Evolutionary conservation across 2,797 vertebrate species (phyloP).

Genomic region (Clarias pachynema): DNA sequence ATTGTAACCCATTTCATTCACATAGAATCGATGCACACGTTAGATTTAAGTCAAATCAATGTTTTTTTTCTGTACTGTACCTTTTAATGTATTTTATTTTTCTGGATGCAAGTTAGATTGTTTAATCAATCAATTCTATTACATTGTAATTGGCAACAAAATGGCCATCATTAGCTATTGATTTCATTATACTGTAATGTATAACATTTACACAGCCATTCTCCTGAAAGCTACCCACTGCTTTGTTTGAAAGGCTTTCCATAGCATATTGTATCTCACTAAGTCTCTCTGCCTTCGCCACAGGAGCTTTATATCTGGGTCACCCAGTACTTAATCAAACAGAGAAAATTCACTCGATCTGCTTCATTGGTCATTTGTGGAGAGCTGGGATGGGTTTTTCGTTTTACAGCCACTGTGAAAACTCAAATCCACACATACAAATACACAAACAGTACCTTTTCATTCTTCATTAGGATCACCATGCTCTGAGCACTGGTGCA

Average conservation of each 20-base stretch:
- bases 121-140: slow-evolving; percentile 12
- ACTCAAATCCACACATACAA: slow-evolving; percentile 6
- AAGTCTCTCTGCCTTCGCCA: slow-evolving; percentile 16
- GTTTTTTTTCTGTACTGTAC: not conserved
- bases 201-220: slow-evolving; percentile 12
- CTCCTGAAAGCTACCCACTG: slow-evolving; percentile 23
- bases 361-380: slow-evolving; percentile 43
- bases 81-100: not conserved
- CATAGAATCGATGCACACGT: not conserved
- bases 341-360: slow-evolving; percentile 50
- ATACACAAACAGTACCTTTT: slow-evolving; percentile 27
- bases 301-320: slow-evolving; percentile 50
- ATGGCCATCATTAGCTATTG: slow-evolving; percentile 14
- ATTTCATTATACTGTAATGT: slow-evolving; percentile 22
- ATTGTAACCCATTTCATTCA: not conserved
- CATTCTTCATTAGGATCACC: slow-evolving; percentile 31
- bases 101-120: not conserved
- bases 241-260: slow-evolving; percentile 28
- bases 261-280: slow-evolving; percentile 30
- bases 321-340: slow-evolving; percentile 50
- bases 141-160: slow-evolving; percentile 18
- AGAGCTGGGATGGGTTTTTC: slow-evolving; percentile 29
- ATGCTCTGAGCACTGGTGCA: not conserved
- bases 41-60: not conserved
- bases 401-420: slow-evolving; percentile 19